These are phyloP conservation scores for Paraescarpia echinospica DNA, from an alignment of 1,140 invertebrate genomes.

Conservation along the genomic window DNA sequence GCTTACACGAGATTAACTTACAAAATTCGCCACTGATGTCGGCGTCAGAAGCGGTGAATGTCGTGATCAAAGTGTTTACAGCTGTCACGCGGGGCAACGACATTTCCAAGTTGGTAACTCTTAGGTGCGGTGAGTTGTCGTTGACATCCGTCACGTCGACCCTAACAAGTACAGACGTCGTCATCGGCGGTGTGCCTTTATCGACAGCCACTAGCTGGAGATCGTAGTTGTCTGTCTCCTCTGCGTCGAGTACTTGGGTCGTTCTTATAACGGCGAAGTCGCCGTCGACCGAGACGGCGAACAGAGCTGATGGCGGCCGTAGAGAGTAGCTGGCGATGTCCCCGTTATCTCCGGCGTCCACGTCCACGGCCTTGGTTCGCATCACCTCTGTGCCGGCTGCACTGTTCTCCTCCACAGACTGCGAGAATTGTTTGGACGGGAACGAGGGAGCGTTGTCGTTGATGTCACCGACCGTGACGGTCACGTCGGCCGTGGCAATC, in stretches of 20 bases:
- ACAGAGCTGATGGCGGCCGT: slow-evolving; percentile 16
- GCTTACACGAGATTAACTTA: background rate
- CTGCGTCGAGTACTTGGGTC: background rate
- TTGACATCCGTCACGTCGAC: background rate
- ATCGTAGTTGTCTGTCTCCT: background rate
- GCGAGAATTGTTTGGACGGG: background rate
- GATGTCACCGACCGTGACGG: slow-evolving; percentile 82
- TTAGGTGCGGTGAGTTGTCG: background rate
- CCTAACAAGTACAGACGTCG: background rate
- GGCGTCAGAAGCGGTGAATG: slow-evolving; percentile 7
- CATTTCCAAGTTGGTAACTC: background rate
- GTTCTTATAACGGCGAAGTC: background rate
- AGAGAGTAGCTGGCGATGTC: slow-evolving; percentile 26
- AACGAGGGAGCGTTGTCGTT: slow-evolving; percentile 82
- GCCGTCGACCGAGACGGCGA: slow-evolving; percentile 16
- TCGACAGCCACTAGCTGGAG: slow-evolving; percentile 10
- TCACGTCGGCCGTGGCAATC: slow-evolving; percentile 67
- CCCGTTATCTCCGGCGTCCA: slow-evolving; percentile 24
- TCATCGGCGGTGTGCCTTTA: slow-evolving; percentile 14
- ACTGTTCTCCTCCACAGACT: slow-evolving; percentile 12
- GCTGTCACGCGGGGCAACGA: background rate
- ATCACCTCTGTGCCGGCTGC: slow-evolving; percentile 15
- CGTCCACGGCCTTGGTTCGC: slow-evolving; percentile 23
- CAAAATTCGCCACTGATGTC: slow-evolving; percentile 18
- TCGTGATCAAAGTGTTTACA: background rate